Evolutionary conservation across 2,113 vertebrate species (phyloP).

Genomic region (Lontra canadensis): DNA sequence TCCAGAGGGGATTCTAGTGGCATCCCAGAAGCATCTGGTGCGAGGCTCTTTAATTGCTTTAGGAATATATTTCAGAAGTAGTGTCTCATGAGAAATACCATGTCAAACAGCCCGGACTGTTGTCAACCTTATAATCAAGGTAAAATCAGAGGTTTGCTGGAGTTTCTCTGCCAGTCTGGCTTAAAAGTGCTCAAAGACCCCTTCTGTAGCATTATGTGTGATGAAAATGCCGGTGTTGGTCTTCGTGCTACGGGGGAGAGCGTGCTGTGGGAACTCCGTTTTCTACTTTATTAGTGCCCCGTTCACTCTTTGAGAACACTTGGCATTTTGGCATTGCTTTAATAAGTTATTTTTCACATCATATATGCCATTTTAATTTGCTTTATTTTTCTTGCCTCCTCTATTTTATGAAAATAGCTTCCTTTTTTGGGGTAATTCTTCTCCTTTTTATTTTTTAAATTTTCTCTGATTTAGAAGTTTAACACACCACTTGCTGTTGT

Average conservation of each 20-base stretch:
- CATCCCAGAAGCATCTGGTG: not conserved
- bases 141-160: not conserved
- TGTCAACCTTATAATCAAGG: not conserved
- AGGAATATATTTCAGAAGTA: not conserved
- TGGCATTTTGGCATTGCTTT: not conserved
- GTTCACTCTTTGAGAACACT: not conserved
- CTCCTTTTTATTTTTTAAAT: not conserved
- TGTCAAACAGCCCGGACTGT: not conserved
- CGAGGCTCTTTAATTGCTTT: not conserved
- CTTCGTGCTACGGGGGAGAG: not conserved
- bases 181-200: not conserved
- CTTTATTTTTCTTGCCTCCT: not conserved
- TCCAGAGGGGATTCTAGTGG: not conserved
- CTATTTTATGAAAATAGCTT: not conserved
- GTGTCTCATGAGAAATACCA: not conserved
- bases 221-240: not conserved
- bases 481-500: not conserved
- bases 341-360: not conserved
- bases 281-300: not conserved
- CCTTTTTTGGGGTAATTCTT: not conserved
- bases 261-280: not conserved
- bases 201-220: not conserved
- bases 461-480: not conserved
- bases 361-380: not conserved
- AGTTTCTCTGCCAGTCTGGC: not conserved